Conservation (phyloP, 2,797 vertebrate genomes). For the Tarsius wallacei region DNA sequence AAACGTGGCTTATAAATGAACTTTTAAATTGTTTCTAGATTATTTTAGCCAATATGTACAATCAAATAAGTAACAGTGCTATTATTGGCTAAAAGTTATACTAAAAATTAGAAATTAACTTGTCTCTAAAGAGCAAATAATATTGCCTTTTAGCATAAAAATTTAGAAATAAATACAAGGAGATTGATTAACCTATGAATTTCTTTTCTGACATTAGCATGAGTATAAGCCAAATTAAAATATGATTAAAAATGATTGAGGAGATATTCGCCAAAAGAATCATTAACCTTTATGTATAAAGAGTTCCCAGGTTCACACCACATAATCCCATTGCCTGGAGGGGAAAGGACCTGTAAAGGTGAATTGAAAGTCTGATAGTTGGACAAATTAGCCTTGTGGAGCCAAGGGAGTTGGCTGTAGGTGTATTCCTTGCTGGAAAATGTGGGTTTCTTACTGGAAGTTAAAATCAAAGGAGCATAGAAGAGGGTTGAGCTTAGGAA, state of each 20-base stretch:
- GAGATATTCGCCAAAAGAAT: neutral
- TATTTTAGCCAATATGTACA: neutral
- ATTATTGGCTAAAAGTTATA: neutral
- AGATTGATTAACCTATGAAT: neutral
- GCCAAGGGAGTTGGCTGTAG: too few species aligned
- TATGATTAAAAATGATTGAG: neutral
- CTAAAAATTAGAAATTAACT: conserved; percentile 18
- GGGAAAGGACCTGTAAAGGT: neutral
- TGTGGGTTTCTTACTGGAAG: neutral
- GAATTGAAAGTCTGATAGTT: neutral
- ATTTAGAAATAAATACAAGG: neutral
- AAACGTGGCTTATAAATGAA: neutral
- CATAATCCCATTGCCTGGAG: neutral
- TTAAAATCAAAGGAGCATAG: neutral
- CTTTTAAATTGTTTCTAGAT: neutral
- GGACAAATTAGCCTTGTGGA: neutral
- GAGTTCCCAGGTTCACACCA: neutral
- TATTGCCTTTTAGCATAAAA: neutral
- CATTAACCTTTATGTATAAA: neutral
- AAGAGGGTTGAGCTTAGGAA: neutral
- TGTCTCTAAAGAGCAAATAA: neutral
- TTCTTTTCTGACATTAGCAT: neutral
- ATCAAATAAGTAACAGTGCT: neutral
- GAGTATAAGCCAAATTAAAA: neutral
- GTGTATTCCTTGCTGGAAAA: neutral